Evolutionary conservation across 2,888 invertebrate species (phyloP).

Genomic region (Listrodromus nycthemerus): DNA sequence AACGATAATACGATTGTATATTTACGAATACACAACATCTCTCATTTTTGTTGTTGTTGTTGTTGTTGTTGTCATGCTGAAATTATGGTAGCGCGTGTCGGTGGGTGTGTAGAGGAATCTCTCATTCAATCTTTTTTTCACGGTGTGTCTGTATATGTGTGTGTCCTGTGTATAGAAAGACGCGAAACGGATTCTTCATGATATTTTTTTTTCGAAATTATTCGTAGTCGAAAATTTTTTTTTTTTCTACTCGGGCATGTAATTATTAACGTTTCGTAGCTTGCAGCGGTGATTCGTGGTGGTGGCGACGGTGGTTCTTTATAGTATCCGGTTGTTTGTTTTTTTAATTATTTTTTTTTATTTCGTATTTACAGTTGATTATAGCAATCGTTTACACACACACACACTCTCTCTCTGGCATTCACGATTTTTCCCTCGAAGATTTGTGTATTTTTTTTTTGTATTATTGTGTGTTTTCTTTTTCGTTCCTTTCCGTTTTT

Average conservation of each 20-base stretch:
- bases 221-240: slow-evolving; percentile 25
- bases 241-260: slow-evolving; percentile 1
- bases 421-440: slow-evolving; percentile 45
- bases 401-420: slow-evolving; percentile 22
- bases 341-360: slow-evolving; percentile 18
- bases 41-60: slow-evolving; percentile 9
- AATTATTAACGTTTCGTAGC: slow-evolving; percentile 43
- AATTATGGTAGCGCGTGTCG: slow-evolving; percentile 73
- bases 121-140: not conserved
- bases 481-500: slow-evolving; percentile 24
- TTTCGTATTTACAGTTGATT: slow-evolving; percentile 81
- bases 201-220: slow-evolving; percentile 6
- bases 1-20: slow-evolving; percentile 84
- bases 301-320: slow-evolving; percentile 86
- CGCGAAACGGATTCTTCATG: not conserved
- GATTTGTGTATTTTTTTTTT: slow-evolving; percentile 32
- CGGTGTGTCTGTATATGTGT: slow-evolving; percentile 2
- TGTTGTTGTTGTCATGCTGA: slow-evolving; percentile 77
- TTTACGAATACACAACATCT: slow-evolving; percentile 81
- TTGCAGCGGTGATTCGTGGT: slow-evolving; percentile 69
- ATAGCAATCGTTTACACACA: slow-evolving; percentile 74
- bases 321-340: slow-evolving; percentile 70
- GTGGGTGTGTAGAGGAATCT: slow-evolving; percentile 52
- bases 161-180: slow-evolving; percentile 4
- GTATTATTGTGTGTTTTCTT: not conserved